These are phyloP conservation scores for Muscicapa comitata DNA, from an alignment of 2,797 vertebrate species.

Conservation along the genomic window DNA sequence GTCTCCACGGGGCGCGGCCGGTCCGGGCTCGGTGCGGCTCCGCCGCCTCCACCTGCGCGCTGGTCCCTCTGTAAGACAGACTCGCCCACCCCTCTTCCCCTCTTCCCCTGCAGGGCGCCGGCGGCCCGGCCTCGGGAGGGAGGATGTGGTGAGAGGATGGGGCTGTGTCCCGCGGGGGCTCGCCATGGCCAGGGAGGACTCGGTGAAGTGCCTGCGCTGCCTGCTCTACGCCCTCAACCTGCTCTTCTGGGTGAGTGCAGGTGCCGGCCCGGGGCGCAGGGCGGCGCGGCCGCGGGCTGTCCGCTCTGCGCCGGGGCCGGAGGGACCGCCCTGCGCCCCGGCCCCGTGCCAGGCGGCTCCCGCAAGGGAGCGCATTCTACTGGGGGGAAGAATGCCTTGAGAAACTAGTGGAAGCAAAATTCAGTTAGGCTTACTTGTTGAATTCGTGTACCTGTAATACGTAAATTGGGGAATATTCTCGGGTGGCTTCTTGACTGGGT, in stretches of 20 bases:
- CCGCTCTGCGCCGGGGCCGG: not conserved
- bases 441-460: not conserved
- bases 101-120: constrained; percentile 31
- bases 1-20: not conserved
- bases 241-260: constrained; percentile 94
- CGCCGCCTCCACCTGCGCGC: not conserved
- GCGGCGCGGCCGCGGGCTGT: not conserved
- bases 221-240: constrained; percentile 93
- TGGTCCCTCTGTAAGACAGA: not conserved
- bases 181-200: constrained; percentile 95
- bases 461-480: not conserved
- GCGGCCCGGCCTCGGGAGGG: not conserved
- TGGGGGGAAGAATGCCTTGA: not conserved
- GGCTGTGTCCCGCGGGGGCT: constrained; percentile 65
- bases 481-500: not conserved
- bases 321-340: not conserved
- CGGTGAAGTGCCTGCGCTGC: constrained; percentile 92
- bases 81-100: not conserved
- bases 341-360: not conserved
- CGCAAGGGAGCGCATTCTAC: accelerated
- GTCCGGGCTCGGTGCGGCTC: not conserved
- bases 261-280: constrained; percentile 45
- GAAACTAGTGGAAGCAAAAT: not conserved
- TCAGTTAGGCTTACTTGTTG: not conserved
- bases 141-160: constrained; percentile 83